Evolutionary conservation across 2,113 vertebrate genomes (phyloP).

Genomic region (Varanus komodoensis): DNA sequence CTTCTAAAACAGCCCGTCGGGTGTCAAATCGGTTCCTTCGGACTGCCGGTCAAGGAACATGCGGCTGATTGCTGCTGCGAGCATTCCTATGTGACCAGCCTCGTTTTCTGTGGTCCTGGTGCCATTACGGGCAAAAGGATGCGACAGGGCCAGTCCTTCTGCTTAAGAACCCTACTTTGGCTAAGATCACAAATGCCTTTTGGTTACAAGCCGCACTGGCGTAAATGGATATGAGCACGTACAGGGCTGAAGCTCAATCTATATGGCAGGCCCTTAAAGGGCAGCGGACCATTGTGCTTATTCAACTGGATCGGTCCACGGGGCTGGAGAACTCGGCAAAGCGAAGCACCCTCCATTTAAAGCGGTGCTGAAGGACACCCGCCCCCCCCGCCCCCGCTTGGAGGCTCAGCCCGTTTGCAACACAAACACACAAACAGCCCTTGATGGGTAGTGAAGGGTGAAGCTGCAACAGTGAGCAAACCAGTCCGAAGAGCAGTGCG

Average conservation of each 20-base stretch:
- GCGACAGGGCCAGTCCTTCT: not conserved
- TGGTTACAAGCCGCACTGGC: not conserved
- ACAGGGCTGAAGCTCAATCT: not conserved
- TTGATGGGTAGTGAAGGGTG: not conserved
- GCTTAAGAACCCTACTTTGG: not conserved
- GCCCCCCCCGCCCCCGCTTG: not conserved
- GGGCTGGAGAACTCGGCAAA: not conserved
- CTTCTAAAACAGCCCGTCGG: too few species aligned
- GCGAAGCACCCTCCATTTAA: not conserved
- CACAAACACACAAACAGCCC: not conserved
- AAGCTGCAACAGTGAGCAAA: not conserved
- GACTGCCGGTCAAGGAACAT: not conserved
- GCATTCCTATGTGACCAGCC: not conserved
- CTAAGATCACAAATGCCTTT: not conserved
- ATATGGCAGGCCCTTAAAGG: not conserved
- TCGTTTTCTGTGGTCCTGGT: not conserved
- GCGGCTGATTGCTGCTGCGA: too few species aligned
- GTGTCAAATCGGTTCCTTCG: not conserved
- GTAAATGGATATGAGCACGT: not conserved
- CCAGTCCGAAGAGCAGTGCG: not conserved
- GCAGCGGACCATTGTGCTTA: slow-evolving; percentile 9
- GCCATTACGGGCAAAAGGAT: not conserved
- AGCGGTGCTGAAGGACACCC: not conserved
- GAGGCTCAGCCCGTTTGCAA: not conserved
- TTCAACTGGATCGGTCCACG: not conserved